Percentiles rank a stretch among this genome's conserved stretches.
Conservation (phyloP, 1,140 invertebrate genomes). For the Apolygus lucorum region DNA sequence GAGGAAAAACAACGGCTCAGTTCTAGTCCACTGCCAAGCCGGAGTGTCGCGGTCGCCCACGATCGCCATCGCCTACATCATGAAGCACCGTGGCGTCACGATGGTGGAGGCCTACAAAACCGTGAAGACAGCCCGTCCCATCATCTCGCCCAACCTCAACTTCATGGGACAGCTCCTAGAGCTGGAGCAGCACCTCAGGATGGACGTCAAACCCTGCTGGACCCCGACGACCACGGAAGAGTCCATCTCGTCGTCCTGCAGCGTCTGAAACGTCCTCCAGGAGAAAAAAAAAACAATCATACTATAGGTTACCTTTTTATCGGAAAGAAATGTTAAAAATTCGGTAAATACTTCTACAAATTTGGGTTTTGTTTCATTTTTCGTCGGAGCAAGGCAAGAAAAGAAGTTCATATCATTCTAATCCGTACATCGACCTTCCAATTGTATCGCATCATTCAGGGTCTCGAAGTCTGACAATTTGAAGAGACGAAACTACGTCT, state of each 20-base stretch:
- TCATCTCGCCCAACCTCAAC: constrained; percentile 94
- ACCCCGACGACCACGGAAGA: constrained; percentile 1
- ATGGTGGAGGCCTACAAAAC: constrained; percentile 83
- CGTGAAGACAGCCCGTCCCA: constrained; percentile 75
- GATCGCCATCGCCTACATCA: constrained; percentile 89
- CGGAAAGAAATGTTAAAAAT: not conserved
- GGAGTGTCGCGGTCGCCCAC: constrained; percentile 91
- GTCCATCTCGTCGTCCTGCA: constrained; percentile 5
- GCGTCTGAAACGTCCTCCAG: constrained; percentile 4
- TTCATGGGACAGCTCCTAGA: constrained; percentile 93
- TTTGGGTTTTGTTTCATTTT: too few species aligned
- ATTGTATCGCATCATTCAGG: too few species aligned
- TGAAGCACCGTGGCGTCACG: constrained; percentile 77
- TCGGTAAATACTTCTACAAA: too few species aligned
- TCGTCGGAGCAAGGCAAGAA: too few species aligned
- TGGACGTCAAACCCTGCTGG: constrained; percentile 28
- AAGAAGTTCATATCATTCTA: too few species aligned
- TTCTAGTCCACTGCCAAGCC: constrained; percentile 91
- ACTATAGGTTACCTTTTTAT: too few species aligned
- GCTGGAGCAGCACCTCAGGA: constrained; percentile 62
- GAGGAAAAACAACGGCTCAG: constrained; percentile 61
- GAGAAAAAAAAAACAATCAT: not conserved
- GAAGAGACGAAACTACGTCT: too few species aligned
- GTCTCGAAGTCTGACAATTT: too few species aligned
- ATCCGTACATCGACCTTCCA: too few species aligned